phyloP scores from a whole-genome alignment of 2,113 vertebrate species.

The Syrmaticus mikado region DNA sequence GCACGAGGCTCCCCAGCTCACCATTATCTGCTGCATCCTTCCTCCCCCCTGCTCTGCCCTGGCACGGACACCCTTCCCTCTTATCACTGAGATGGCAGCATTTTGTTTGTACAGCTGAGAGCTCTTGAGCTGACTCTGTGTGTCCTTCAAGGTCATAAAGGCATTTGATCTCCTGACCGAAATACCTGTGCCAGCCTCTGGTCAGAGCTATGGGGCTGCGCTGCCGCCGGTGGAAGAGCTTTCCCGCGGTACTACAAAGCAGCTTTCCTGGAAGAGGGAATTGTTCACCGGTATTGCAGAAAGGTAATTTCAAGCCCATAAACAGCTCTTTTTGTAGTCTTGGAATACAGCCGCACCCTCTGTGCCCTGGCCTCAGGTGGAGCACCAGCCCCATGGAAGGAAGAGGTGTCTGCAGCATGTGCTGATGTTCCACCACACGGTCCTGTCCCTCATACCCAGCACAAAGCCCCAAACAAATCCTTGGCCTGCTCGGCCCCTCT shows the following conservation, averaged over 20 bases:
- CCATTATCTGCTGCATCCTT: slow-evolving; percentile 31
- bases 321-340: background rate
- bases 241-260: background rate
- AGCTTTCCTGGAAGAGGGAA: slow-evolving; percentile 21
- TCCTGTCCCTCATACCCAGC: accelerated
- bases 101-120: slow-evolving; percentile 24
- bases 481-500: background rate
- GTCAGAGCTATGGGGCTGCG: background rate
- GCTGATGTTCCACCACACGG: background rate
- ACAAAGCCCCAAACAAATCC: background rate
- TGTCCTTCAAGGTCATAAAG: background rate
- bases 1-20: accelerated
- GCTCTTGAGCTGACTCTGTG: background rate
- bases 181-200: background rate
- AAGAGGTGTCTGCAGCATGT: background rate
- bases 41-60: background rate
- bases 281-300: background rate
- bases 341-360: background rate
- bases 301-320: background rate
- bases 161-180: background rate
- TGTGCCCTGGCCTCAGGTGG: background rate
- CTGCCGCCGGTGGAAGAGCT: background rate
- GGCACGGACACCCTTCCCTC: slow-evolving; percentile 24
- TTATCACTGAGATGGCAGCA: slow-evolving; percentile 41
- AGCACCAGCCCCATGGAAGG: background rate